Conservation (phyloP, 1,140 invertebrate species). For the Adoxophyes honmai region DNA sequence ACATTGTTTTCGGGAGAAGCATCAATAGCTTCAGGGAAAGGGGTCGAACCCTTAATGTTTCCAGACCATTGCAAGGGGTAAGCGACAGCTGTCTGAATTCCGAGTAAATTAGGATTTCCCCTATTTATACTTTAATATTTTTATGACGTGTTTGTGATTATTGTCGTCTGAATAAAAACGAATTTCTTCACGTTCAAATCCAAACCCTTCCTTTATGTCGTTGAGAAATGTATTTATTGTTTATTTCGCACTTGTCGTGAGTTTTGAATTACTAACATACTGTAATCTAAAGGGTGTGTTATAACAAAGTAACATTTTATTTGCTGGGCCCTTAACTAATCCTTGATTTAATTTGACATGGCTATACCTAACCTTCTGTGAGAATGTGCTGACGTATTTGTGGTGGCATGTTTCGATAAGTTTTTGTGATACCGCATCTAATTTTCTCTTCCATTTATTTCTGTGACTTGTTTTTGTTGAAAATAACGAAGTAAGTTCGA, state of each 20-base stretch:
- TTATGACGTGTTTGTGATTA: neutral
- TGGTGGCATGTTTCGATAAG: constrained; percentile 38
- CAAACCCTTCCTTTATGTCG: constrained; percentile 33
- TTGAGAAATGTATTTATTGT: constrained; percentile 30
- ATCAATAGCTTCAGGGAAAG: neutral
- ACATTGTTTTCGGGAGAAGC: neutral
- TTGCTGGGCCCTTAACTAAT: constrained; percentile 28
- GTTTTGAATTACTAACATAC: neutral
- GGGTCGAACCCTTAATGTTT: neutral
- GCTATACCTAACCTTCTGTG: constrained; percentile 32
- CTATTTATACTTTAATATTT: neutral
- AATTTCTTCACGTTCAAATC: constrained; percentile 30
- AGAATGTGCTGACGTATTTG: constrained; percentile 42
- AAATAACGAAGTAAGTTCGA: constrained; percentile 6
- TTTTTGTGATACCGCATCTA: constrained; percentile 26
- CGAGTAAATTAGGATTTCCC: neutral
- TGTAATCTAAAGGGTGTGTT: neutral
- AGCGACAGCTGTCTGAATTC: neutral
- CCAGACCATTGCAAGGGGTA: neutral
- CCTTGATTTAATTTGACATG: constrained; percentile 27
- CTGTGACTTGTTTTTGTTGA: constrained; percentile 17
- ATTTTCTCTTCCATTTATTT: constrained; percentile 32
- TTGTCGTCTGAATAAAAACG: neutral
- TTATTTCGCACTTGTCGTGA: constrained; percentile 30
- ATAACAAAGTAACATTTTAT: constrained; percentile 23